phyloP scores from a whole-genome alignment of 2,113 vertebrate species.

The Limanda limanda region DNA sequence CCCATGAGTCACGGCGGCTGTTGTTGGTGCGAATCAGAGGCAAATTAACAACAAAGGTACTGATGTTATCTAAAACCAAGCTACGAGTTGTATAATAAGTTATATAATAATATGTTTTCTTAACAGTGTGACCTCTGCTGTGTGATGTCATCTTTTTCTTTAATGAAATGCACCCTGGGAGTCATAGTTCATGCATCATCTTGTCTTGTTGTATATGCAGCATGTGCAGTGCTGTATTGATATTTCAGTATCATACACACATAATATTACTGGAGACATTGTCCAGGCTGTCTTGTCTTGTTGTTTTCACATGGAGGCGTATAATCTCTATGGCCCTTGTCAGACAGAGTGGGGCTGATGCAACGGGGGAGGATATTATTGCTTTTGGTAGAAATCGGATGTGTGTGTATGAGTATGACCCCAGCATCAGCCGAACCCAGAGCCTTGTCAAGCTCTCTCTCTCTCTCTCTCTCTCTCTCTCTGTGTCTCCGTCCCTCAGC shows the following conservation, averaged over 20 bases:
- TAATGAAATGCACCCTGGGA: not conserved
- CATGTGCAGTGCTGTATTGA: not conserved
- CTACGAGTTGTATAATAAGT: too few species aligned
- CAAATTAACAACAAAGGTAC: too few species aligned
- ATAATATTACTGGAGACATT: not conserved
- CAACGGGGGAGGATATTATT: not conserved
- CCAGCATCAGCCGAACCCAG: not conserved
- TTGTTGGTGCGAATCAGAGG: not conserved
- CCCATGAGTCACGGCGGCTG: not conserved
- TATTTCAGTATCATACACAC: not conserved
- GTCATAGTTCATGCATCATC: not conserved
- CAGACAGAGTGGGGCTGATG: slow-evolving; percentile 27
- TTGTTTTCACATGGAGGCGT: not conserved
- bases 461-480: slow-evolving; percentile 1
- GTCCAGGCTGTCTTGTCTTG: not conserved
- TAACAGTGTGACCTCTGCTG: not conserved
- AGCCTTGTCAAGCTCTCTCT: not conserved
- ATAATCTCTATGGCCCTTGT: not conserved
- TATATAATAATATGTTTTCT: too few species aligned
- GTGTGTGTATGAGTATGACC: not conserved
- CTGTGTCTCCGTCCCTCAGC: slow-evolving; percentile 51
- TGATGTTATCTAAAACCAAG: too few species aligned
- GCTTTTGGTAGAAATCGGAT: not conserved
- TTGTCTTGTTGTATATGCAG: too few species aligned
- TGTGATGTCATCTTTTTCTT: too few species aligned